A percentile compares a stretch with the other conserved stretches of the same genome.
phyloP scores from a whole-genome alignment of 2,113 vertebrate species.

The Heptranchias perlo region DNA sequence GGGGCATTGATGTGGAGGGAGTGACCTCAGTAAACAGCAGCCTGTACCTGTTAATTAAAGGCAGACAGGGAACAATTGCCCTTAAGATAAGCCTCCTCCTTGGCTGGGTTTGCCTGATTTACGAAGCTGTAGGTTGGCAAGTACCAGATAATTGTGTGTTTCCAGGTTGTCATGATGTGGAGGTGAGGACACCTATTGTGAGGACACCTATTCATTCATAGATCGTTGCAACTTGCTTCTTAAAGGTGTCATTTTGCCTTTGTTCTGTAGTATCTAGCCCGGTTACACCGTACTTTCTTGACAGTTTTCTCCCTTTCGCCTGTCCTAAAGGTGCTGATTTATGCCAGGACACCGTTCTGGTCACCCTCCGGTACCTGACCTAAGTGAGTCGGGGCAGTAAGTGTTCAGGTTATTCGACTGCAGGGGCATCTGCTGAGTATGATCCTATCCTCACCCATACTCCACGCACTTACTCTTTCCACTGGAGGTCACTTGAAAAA shows the following conservation, averaged over 20 bases:
- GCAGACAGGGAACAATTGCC: conserved; percentile 1
- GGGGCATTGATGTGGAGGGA: background rate
- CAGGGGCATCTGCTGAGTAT: background rate
- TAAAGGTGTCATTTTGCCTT: background rate
- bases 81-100: background rate
- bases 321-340: background rate
- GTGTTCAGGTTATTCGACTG: background rate
- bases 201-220: background rate
- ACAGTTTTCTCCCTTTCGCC: background rate
- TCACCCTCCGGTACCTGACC: background rate
- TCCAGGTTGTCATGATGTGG: too few species aligned
- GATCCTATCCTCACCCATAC: background rate
- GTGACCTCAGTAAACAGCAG: background rate
- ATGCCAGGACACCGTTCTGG: background rate
- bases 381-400: background rate
- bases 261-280: background rate
- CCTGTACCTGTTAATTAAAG: conserved; percentile 22
- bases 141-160: background rate
- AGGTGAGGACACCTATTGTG: background rate
- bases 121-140: background rate
- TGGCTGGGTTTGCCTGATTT: background rate
- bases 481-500: background rate
- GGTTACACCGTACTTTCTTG: background rate
- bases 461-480: background rate
- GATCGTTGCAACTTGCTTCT: background rate